phyloP scores from a whole-genome alignment of 2,888 invertebrate species.

The Agonopterix arenella region DNA sequence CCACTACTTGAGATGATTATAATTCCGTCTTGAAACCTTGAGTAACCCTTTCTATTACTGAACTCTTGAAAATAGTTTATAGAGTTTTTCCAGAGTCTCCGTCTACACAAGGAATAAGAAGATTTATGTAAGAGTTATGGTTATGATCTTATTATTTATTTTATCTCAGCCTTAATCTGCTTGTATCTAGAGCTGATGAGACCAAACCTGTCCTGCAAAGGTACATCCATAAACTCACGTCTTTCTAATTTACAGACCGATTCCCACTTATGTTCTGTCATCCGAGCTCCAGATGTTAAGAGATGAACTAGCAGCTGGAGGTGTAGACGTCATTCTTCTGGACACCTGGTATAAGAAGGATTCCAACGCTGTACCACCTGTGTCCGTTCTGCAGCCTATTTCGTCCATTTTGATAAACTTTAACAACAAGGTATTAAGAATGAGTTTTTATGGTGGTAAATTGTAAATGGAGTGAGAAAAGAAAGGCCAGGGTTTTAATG shows the following conservation, averaged over 20 bases:
- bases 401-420: slow-evolving; percentile 98
- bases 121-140: not conserved
- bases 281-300: slow-evolving; percentile 92
- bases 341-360: slow-evolving; percentile 98
- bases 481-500: too few species aligned
- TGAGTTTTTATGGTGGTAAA: too few species aligned
- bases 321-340: slow-evolving; percentile 87
- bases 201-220: too few species aligned
- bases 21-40: too few species aligned
- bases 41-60: too few species aligned
- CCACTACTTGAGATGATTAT: too few species aligned
- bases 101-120: not conserved
- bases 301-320: slow-evolving; percentile 89
- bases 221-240: too few species aligned
- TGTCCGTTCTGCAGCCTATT: slow-evolving; percentile 96
- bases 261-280: slow-evolving; percentile 96
- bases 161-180: not conserved
- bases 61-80: too few species aligned
- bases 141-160: not conserved
- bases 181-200: not conserved
- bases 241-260: slow-evolving; percentile 79
- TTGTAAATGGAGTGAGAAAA: too few species aligned
- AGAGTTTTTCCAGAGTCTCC: too few species aligned
- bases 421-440: slow-evolving; percentile 89
- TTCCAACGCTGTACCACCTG: slow-evolving; percentile 96